Percentiles rank a stretch among this genome's conserved stretches.
Evolutionary conservation across 2,797 vertebrate genomes (phyloP).

Genomic region (Eulemur rubriventer): DNA sequence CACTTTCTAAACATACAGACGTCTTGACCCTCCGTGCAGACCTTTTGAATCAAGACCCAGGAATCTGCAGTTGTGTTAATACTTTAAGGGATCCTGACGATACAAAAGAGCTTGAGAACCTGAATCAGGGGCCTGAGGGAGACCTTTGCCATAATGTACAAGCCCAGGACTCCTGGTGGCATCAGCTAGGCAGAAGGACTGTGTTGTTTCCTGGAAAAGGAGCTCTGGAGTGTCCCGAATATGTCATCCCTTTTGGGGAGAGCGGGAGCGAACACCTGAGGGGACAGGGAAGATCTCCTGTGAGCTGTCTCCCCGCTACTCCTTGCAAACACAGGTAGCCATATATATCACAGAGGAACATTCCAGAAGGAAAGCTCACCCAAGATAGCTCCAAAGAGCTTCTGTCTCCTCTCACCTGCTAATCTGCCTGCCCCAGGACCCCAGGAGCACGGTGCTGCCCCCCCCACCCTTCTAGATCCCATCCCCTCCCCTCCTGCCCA

Average conservation of each 20-base stretch:
- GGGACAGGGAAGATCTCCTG: background rate
- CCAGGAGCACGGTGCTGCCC: background rate
- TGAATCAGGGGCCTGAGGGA: background rate
- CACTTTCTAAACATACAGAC: background rate
- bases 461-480: background rate
- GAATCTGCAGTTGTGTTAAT: background rate
- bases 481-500: background rate
- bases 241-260: background rate
- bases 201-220: background rate
- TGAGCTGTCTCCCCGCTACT: background rate
- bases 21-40: background rate
- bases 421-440: background rate
- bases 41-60: background rate
- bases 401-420: background rate
- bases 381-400: background rate
- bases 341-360: accelerated
- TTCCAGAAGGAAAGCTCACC: background rate
- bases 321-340: background rate
- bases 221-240: background rate
- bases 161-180: background rate
- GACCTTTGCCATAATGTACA: background rate
- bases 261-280: background rate
- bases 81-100: background rate
- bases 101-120: background rate
- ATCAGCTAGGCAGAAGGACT: background rate